Conservation (phyloP, 2,113 vertebrate genomes). For the Poeciliopsis prolifica region DNA sequence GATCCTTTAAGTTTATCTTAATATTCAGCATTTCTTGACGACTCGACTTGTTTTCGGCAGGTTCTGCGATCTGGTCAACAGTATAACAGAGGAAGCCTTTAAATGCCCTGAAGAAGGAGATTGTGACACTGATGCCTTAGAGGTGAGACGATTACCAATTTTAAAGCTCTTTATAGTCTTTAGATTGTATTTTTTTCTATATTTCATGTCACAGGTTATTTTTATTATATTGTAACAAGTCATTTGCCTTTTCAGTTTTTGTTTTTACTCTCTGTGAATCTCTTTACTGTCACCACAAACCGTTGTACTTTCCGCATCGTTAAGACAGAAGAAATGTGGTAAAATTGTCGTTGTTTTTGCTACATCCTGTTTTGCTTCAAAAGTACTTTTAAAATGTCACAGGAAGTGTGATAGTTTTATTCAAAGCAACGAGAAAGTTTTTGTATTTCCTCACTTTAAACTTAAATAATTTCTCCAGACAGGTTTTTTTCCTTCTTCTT, state of each 20-base stretch:
- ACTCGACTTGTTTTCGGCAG: constrained; percentile 66
- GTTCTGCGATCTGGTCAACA: constrained; percentile 96
- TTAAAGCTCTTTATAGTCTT: neutral
- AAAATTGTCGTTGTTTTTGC: constrained; percentile 7
- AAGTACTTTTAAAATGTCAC: constrained; percentile 28
- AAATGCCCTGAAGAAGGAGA: constrained; percentile 89
- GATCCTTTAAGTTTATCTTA: too few species aligned
- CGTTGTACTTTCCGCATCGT: neutral
- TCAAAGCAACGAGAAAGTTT: constrained; percentile 6
- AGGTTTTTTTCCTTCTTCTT: neutral
- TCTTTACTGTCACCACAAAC: neutral
- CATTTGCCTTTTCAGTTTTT: neutral
- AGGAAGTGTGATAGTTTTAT: constrained; percentile 31
- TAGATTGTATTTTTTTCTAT: neutral
- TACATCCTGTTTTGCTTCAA: constrained; percentile 43
- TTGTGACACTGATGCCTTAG: constrained; percentile 89
- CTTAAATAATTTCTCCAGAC: neutral
- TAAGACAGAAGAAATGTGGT: neutral
- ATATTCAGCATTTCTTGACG: neutral
- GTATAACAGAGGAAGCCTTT: constrained; percentile 92
- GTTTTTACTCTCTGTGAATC: neutral
- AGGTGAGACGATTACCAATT: constrained; percentile 78
- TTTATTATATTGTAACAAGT: neutral
- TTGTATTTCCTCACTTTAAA: neutral
- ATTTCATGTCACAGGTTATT: too few species aligned